Conservation (phyloP, 2,797 vertebrate species). For the Scolopax bukidnonensis region DNA sequence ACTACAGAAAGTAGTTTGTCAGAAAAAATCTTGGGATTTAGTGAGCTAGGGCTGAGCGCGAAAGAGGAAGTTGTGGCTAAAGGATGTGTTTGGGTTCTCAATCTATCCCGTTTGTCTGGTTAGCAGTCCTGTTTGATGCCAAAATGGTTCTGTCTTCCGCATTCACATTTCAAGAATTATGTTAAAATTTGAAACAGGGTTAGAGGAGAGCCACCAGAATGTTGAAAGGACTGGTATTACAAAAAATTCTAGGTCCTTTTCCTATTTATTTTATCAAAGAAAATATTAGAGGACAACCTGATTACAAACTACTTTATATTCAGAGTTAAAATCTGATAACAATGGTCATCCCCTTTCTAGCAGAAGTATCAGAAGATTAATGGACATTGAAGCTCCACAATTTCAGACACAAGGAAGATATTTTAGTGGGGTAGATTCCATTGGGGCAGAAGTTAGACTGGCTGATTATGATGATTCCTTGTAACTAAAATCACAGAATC, state of each 20-base stretch:
- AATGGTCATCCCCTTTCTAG: background rate
- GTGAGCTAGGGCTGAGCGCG: background rate
- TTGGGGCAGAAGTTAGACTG: background rate
- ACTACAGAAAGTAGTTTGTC: background rate
- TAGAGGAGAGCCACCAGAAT: background rate
- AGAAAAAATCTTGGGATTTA: background rate
- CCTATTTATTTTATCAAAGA: conserved; percentile 16
- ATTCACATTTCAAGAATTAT: background rate
- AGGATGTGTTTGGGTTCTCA: background rate
- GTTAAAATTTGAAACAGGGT: background rate
- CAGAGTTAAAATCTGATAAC: conserved; percentile 23
- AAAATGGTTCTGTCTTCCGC: background rate
- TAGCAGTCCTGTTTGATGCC: background rate
- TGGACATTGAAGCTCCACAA: background rate
- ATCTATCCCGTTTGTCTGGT: background rate
- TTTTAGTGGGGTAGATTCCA: background rate
- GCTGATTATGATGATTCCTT: background rate
- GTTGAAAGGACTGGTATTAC: background rate
- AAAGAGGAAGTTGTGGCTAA: background rate
- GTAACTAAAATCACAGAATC: background rate
- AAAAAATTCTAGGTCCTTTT: background rate
- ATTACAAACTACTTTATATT: conserved; percentile 12
- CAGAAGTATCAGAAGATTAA: conserved; percentile 1
- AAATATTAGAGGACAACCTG: conserved; percentile 7
- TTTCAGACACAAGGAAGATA: background rate